phyloP scores from a whole-genome alignment of 2,113 vertebrate genomes.

The Baryphthengus martii region DNA sequence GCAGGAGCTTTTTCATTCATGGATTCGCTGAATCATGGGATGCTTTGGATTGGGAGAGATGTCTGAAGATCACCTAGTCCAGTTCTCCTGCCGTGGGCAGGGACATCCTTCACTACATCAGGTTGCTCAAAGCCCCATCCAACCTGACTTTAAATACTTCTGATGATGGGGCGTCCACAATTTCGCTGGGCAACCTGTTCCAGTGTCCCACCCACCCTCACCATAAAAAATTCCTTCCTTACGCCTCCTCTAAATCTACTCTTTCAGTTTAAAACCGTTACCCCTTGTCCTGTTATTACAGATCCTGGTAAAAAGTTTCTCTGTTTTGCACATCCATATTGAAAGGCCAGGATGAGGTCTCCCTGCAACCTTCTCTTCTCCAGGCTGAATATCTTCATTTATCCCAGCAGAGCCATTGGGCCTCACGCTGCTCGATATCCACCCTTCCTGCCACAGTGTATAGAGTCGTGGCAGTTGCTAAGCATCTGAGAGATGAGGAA shows the following conservation, averaged over 20 bases:
- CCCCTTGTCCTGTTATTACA: neutral
- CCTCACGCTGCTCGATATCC: neutral
- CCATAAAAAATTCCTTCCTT: neutral
- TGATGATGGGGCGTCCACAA: neutral
- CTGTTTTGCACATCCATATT: neutral
- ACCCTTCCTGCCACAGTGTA: slow-evolving; percentile 5
- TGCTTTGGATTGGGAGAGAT: neutral
- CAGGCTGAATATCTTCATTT: neutral
- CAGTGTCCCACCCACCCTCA: neutral
- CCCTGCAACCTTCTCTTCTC: neutral
- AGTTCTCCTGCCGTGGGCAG: neutral
- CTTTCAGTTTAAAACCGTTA: neutral
- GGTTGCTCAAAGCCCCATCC: neutral
- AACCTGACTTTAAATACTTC: neutral
- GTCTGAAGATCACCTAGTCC: neutral
- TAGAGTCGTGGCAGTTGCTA: neutral
- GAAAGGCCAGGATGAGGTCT: neutral
- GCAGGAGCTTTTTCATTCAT: neutral
- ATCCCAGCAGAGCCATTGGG: neutral
- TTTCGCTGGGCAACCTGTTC: neutral
- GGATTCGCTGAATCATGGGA: neutral
- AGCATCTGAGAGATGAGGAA: slow-evolving; percentile 6
- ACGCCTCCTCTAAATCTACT: neutral
- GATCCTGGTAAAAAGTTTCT: neutral
- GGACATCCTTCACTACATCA: neutral